Evolutionary conservation across 2,797 vertebrate species (phyloP).

Genomic region (Chromis chromis): DNA sequence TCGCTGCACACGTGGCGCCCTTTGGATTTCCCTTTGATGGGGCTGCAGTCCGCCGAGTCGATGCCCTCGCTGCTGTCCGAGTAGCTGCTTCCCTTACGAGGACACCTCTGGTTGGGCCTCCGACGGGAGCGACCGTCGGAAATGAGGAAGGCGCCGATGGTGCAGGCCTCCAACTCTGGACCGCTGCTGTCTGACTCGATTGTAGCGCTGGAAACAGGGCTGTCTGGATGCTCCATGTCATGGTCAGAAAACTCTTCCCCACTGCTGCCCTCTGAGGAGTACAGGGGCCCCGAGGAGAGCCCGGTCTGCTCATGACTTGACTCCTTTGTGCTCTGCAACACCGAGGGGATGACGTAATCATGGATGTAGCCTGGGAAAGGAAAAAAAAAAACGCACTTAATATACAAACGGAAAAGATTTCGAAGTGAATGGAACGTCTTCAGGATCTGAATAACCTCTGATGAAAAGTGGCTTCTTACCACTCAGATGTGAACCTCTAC

Average conservation of each 20-base stretch:
- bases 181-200: conserved; percentile 50
- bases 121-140: conserved; percentile 60
- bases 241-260: conserved; percentile 76
- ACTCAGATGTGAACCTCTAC: conserved; percentile 56
- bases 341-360: conserved; percentile 73
- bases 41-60: conserved; percentile 30
- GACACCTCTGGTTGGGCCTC: conserved; percentile 26
- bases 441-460: conserved; percentile 19
- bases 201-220: conserved; percentile 66
- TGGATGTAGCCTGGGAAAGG: conserved; percentile 72
- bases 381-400: conserved; percentile 8
- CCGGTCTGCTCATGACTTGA: conserved; percentile 35
- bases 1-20: conserved; percentile 65
- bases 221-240: conserved; percentile 71
- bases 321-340: conserved; percentile 58
- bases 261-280: conserved; percentile 56
- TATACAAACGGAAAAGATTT: background rate
- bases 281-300: conserved; percentile 52
- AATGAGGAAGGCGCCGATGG: conserved; percentile 50
- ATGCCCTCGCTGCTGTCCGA: conserved; percentile 32
- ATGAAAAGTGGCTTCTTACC: conserved; percentile 24
- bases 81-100: conserved; percentile 30
- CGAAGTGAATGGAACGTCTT: conserved; percentile 4
- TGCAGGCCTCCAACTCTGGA: conserved; percentile 36
- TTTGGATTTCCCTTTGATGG: conserved; percentile 52